Evolutionary conservation across 2,797 vertebrate genomes (phyloP), one percentile per base, ranked within the genome.

Genomic region (Spea hammondii): DNA sequence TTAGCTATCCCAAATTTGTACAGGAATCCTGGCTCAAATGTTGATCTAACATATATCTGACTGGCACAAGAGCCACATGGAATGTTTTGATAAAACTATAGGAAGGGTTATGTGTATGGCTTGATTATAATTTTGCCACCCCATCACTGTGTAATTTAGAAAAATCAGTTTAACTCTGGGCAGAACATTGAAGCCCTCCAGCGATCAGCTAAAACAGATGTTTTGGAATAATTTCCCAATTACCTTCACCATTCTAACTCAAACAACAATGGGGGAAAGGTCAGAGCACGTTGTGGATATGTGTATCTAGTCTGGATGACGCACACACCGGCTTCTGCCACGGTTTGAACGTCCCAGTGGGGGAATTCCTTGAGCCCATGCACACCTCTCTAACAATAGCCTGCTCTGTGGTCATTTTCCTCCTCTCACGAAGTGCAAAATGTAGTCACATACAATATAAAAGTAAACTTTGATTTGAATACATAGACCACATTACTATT

Each of bases 221-320:
- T 54, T 44, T 45, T 62, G 12, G 45, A 66, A 66, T 49, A 67
- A 67, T 50, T 79, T 68, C 59, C 53, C n/a, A 69, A 46, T 64
- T 73, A 72, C 32, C 32, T 66, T 72, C 68, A 81, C 44, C 53
- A 68, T 72, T 68, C 69, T 65, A 54, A 17, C 53, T 62, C 14
- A 48, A 72, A 68, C 8, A 81, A 81, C 79, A 81, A 81, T 73
- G 72, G 79, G 67, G 64, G 59, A 81, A 77, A 81, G 79, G 79
- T 81, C 79, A 81, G 8, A 47, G 69, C 59, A 64, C 73, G 79
- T 77, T 17, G 45, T 48, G 14, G 55, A 49, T 64, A 45, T 81
- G 74, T 77, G 46, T 77, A 81, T 81, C 74, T 76, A 70, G 53
- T 81, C 74, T 64, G 69, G 32, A 77, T 81, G 79, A 81, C 79